phyloP scores from a whole-genome alignment of 2,113 vertebrate species.

The Eolophus roseicapilla region DNA sequence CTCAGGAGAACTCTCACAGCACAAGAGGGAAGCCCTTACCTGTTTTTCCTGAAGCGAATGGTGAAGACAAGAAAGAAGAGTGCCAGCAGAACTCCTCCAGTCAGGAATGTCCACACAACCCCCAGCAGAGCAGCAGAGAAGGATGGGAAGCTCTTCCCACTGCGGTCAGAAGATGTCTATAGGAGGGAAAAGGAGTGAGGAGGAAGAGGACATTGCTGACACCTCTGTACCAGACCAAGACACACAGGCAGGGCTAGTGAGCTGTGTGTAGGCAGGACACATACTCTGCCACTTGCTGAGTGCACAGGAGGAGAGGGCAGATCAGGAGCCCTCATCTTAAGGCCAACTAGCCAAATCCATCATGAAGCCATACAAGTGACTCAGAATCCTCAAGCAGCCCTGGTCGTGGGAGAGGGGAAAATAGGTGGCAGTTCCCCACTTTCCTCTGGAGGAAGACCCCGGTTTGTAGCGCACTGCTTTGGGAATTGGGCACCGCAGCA shows the following conservation, averaged over 20 bases:
- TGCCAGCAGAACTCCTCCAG: constrained; percentile 84
- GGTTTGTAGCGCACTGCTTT: not conserved
- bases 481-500: not conserved
- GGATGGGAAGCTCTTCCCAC: constrained; percentile 56
- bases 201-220: not conserved
- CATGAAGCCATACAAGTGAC: not conserved
- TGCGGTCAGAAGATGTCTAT: constrained; percentile 61
- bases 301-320: not conserved
- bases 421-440: not conserved
- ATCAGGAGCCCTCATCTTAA: not conserved
- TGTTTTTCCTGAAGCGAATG: constrained; percentile 91
- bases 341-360: not conserved
- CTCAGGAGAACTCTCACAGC: not conserved
- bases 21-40: constrained; percentile 73
- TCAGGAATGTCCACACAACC: constrained; percentile 87
- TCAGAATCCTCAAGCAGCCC: not conserved
- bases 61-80: constrained; percentile 90
- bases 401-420: fast-evolving
- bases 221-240: fast-evolving
- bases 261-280: not conserved
- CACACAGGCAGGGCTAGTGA: not conserved
- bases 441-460: not conserved
- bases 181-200: not conserved
- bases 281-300: not conserved
- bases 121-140: constrained; percentile 80